These are phyloP conservation scores for Sycobia sp. DNA, from an alignment of 1,140 invertebrate genomes.

Conservation along the genomic window DNA sequence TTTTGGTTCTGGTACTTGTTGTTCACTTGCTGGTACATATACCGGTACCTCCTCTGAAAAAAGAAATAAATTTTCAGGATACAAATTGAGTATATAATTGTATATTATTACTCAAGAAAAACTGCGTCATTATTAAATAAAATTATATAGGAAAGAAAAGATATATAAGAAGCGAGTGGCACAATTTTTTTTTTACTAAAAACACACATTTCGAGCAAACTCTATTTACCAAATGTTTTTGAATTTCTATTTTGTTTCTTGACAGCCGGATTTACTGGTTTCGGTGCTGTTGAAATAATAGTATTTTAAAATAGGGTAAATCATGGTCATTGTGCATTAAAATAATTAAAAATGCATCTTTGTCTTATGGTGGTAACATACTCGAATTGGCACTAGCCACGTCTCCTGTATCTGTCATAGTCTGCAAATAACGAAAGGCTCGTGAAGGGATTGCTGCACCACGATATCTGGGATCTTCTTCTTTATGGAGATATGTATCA, in stretches of 20 bases:
- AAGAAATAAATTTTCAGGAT: background rate
- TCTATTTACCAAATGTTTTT: conserved; percentile 51
- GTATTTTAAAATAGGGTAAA: background rate
- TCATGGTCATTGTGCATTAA: background rate
- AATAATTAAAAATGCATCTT: conserved; percentile 19
- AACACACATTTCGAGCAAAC: background rate
- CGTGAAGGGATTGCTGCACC: conserved; percentile 73
- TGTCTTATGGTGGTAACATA: conserved; percentile 23
- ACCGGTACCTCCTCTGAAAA: conserved; percentile 57
- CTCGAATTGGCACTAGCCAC: conserved; percentile 33
- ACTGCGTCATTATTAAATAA: background rate
- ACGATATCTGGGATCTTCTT: conserved; percentile 69
- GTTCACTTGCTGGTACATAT: conserved; percentile 69
- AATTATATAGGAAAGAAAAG: background rate
- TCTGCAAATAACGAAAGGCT: conserved; percentile 72
- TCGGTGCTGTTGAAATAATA: conserved; percentile 43
- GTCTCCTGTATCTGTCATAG: conserved; percentile 63
- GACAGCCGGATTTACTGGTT: conserved; percentile 43
- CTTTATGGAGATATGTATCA: conserved; percentile 64
- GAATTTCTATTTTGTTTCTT: conserved; percentile 58
- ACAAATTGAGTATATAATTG: no score
- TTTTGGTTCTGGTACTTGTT: conserved; percentile 72
- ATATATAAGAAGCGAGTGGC: background rate
- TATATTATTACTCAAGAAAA: no score
- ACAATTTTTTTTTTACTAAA: background rate